phyloP scores from a whole-genome alignment of 1,140 invertebrate species.

The Euglossa dilemma region DNA sequence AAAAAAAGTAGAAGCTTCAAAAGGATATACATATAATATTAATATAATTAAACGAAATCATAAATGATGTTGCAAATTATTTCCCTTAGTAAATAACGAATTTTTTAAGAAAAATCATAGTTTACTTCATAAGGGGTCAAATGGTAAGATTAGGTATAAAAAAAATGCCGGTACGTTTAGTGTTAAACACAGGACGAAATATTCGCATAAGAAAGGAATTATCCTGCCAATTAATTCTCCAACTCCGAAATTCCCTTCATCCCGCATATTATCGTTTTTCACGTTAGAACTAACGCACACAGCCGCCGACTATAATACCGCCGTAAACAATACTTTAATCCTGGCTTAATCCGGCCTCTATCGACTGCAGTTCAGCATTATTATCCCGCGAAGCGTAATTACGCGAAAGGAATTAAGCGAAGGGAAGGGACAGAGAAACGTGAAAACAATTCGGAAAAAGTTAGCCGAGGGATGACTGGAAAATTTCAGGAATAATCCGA shows the following conservation, averaged over 20 bases:
- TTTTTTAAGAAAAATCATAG: too few relatives aligned
- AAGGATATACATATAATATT: too few relatives aligned
- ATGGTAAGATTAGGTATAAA: too few relatives aligned
- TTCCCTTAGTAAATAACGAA: too few relatives aligned
- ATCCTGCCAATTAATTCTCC: neutral
- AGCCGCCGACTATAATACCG: neutral
- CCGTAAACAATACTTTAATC: slow-evolving; percentile 3
- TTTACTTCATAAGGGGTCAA: too few relatives aligned
- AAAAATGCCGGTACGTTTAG: too few relatives aligned
- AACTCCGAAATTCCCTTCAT: neutral
- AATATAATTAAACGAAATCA: too few relatives aligned
- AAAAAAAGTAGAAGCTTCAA: too few relatives aligned
- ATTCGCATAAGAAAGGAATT: neutral
- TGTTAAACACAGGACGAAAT: neutral
- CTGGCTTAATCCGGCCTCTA: neutral
- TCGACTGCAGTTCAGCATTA: neutral
- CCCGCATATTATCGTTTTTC: neutral
- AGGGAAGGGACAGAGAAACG: neutral
- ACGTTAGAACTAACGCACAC: neutral
- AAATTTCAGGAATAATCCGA: neutral
- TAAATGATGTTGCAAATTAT: too few relatives aligned
- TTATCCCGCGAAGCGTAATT: neutral
- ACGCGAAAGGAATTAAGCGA: neutral
- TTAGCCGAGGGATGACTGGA: neutral
- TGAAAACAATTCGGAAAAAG: neutral